A percentile compares a stretch with the other conserved stretches of the same genome.
phyloP scores from a whole-genome alignment of 1,140 invertebrate genomes.

The Leguminivora glycinivorella region DNA sequence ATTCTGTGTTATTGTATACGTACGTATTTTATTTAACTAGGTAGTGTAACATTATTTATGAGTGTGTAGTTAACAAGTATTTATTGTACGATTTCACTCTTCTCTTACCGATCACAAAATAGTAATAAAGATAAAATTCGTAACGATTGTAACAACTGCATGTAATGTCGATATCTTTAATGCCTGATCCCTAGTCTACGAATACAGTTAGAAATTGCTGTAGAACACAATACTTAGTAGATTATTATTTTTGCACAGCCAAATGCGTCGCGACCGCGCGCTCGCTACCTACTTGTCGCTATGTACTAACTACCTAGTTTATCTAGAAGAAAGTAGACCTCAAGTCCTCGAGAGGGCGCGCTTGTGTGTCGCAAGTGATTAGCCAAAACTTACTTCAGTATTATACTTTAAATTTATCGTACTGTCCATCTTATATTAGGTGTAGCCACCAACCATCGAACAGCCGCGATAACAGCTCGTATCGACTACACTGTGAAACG shows the following conservation, averaged over 20 bases:
- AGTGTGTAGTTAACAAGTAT: slow-evolving; percentile 69
- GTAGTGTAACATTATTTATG: slow-evolving; percentile 71
- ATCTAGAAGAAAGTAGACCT: slow-evolving; percentile 11
- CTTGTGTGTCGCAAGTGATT: slow-evolving; percentile 77
- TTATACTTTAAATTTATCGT: slow-evolving; percentile 55
- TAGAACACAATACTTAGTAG: slow-evolving; percentile 38
- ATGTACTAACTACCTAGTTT: slow-evolving; percentile 24
- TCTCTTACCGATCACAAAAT: slow-evolving; percentile 68
- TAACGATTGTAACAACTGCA: slow-evolving; percentile 42
- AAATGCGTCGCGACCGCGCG: slow-evolving; percentile 55
- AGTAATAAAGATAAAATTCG: slow-evolving; percentile 57
- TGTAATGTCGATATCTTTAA: slow-evolving; percentile 30
- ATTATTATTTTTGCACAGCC: slow-evolving; percentile 58
- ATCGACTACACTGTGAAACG: slow-evolving; percentile 47
- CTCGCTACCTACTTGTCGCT: slow-evolving; percentile 40
- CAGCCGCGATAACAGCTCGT: slow-evolving; percentile 38
- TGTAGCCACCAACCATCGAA: slow-evolving; percentile 52
- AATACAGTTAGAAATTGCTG: slow-evolving; percentile 43
- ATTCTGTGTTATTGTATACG: slow-evolving; percentile 61
- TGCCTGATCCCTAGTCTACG: slow-evolving; percentile 15
- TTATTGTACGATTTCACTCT: slow-evolving; percentile 76
- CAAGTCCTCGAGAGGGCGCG: slow-evolving; percentile 34
- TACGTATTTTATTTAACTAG: slow-evolving; percentile 64
- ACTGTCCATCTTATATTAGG: slow-evolving; percentile 66
- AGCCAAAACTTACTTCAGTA: slow-evolving; percentile 54